Conservation (phyloP, 2,797 vertebrate species). For the Characodon lateralis region DNA sequence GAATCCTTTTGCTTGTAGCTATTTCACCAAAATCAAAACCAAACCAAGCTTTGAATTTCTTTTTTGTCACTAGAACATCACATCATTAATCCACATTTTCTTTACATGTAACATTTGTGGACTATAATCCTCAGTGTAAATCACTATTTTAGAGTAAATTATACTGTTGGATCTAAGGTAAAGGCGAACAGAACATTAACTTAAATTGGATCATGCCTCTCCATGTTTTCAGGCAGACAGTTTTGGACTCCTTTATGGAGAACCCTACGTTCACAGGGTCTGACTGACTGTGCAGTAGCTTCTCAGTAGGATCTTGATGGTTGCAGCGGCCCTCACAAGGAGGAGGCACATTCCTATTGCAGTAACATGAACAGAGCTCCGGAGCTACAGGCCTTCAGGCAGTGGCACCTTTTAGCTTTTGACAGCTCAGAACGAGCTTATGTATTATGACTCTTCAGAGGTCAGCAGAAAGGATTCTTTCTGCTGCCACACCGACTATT, state of each 20-base stretch:
- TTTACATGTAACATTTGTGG: no score
- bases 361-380: conserved; percentile 22
- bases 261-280: not conserved
- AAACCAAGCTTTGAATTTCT: no score
- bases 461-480: not conserved
- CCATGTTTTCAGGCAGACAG: not conserved
- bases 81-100: no score
- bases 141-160: no score
- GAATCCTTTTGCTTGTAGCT: not conserved
- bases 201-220: not conserved
- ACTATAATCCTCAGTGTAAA: no score
- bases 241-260: conserved; percentile 31
- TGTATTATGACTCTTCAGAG: not conserved
- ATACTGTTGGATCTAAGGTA: no score
- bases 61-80: no score
- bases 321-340: conserved; percentile 6
- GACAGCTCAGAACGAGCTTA: not conserved
- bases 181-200: no score
- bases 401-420: conserved; percentile 2
- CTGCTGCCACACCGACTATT: not conserved
- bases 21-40: not conserved
- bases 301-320: conserved; percentile 50
- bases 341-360: conserved; percentile 52
- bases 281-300: conserved; percentile 12
- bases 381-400: not conserved